Conservation (phyloP, 2,888 invertebrate genomes). For the Ichneumoninae sp. region DNA sequence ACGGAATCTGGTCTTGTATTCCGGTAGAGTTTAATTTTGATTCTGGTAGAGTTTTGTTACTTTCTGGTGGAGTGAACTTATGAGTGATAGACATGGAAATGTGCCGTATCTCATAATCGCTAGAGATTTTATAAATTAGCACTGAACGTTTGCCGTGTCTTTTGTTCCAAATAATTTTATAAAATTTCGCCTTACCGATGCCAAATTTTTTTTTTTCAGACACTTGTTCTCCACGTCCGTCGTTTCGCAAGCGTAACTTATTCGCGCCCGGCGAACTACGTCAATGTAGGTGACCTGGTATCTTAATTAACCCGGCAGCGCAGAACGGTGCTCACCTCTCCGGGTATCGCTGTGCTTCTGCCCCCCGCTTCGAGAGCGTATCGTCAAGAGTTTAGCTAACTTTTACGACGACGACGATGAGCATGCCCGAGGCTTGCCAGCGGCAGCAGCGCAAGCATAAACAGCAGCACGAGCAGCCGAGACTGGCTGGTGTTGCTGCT, state of each 20-base stretch:
- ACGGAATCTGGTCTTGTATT: too few relatives aligned
- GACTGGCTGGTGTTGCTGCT: conserved; percentile 53
- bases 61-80: too few relatives aligned
- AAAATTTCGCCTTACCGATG: conserved; percentile 37
- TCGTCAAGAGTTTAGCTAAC: conserved; percentile 73
- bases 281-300: conserved; percentile 81
- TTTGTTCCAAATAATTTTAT: background rate
- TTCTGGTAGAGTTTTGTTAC: too few relatives aligned
- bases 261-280: conserved; percentile 61
- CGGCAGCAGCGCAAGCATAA: background rate
- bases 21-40: too few relatives aligned
- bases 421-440: conserved; percentile 9
- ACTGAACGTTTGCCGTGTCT: background rate
- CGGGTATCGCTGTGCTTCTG: conserved; percentile 37
- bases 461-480: background rate
- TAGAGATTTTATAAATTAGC: background rate
- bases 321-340: conserved; percentile 58
- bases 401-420: conserved; percentile 73
- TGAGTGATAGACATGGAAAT: too few relatives aligned
- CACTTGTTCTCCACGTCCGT: conserved; percentile 48
- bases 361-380: conserved; percentile 35
- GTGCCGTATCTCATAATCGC: too few relatives aligned
- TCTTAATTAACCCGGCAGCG: conserved; percentile 79
- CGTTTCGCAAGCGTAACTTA: conserved; percentile 10
- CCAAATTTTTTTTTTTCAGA: conserved; percentile 55